A percentile compares a stretch with the other conserved stretches of the same genome.
phyloP scores from a whole-genome alignment of 2,888 invertebrate species.

The Latrodectus elegans region DNA sequence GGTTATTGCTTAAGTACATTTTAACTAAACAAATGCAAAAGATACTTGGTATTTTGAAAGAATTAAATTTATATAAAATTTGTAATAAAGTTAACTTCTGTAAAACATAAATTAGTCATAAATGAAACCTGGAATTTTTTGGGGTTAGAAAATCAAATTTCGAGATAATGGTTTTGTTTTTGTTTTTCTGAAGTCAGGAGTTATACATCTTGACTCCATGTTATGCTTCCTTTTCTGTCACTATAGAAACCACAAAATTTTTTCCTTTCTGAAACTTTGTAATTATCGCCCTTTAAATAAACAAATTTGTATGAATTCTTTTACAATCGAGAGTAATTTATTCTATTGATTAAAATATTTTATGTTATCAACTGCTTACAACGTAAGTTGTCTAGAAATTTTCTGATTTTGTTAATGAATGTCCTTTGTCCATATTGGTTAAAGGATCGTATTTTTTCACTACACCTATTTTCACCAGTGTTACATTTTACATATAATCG shows the following conservation, averaged over 20 bases:
- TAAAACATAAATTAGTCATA: too few relatives aligned
- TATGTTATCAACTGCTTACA: background rate
- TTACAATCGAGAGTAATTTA: background rate
- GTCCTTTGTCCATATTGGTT: background rate
- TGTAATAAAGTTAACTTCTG: too few relatives aligned
- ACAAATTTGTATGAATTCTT: background rate
- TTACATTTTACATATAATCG: too few relatives aligned
- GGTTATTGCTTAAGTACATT: too few relatives aligned
- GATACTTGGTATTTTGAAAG: too few relatives aligned
- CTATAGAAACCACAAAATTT: conserved; percentile 59
- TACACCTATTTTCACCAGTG: too few relatives aligned
- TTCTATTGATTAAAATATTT: background rate
- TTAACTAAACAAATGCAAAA: too few relatives aligned
- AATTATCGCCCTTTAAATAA: background rate
- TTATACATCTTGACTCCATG: conserved; percentile 58
- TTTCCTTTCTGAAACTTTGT: background rate
- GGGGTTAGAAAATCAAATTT: too few relatives aligned
- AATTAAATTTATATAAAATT: too few relatives aligned
- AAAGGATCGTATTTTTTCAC: background rate
- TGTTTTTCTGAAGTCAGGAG: background rate
- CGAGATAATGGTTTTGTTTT: too few relatives aligned
- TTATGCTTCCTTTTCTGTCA: conserved; percentile 61
- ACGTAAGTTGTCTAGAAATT: background rate
- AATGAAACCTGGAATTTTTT: too few relatives aligned
- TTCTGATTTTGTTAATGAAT: background rate